Evolutionary conservation across 1,140 invertebrate genomes (phyloP), one percentile per base, ranked within the genome.

Genomic region (Cardiocondyla obscurior): DNA sequence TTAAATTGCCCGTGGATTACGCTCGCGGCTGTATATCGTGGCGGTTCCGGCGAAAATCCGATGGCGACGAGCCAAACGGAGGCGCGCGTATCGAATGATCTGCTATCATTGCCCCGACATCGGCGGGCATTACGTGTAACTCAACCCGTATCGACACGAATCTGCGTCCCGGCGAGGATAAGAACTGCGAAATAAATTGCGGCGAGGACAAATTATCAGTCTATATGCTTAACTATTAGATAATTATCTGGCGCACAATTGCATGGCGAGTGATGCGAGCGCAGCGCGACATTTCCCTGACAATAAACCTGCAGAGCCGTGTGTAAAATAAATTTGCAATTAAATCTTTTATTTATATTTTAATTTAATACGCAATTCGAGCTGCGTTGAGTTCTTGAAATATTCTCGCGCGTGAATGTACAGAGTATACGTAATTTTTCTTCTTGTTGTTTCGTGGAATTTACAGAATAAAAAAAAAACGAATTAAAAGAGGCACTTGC

Each of bases 1-100:
- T 93, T 93, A 93, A 94, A 93, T 93, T 90, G 88, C 89, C 85
- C 90, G 88, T 91, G 89, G 89, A 92, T 83, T 86, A 58, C 25
- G 28, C 55, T 44, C 25, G 51, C n/a, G n/a, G n/a, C 62, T 46
- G 46, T 81, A 53, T 55, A 67, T 42, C 69, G 58, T 39, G 22
- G 22, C 53, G 53, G 55, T 87, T 84, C 77, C 55, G 53, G 42
- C 70, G 85, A 87, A 42, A 85, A 57, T 76, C 72, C 53, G 51
- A 73, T 86, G 86, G 86, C 86, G 55, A 42, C 1, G 33, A 53
- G 81, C 81, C 81, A 82, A 44, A 53, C 44, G 44, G 30, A 51
- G 42, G 42, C 55, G 81, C 42, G 64, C 49, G 30, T 51, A 72
- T 39, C 33, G 14, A 22, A 51, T 79, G 69, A 79, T 79, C 74